A percentile compares a stretch with the other conserved stretches of the same genome.
Evolutionary conservation across 2,797 vertebrate genomes (phyloP).

Genomic region (Aythya fuligula): DNA sequence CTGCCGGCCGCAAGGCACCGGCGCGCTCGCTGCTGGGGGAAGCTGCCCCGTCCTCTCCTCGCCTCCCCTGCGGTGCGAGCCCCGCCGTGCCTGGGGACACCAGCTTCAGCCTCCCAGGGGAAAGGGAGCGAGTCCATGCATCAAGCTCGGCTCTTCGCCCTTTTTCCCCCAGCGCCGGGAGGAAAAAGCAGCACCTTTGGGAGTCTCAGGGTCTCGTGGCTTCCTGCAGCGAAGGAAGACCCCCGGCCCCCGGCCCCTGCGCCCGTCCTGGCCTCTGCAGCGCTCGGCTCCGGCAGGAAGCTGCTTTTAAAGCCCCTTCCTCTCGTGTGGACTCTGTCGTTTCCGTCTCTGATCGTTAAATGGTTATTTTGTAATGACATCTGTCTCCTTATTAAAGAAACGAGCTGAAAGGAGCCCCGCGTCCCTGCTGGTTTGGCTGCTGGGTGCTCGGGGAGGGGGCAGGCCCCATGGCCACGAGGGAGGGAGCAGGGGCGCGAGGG

Average conservation of each 20-base stretch:
- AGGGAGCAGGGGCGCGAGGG: background rate
- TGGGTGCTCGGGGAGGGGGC: background rate
- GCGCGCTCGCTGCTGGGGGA: accelerated
- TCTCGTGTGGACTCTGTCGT: constrained; percentile 73
- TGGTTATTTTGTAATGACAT: constrained; percentile 84
- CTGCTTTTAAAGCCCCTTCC: constrained; percentile 70
- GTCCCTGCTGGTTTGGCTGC: background rate
- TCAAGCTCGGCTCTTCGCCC: background rate
- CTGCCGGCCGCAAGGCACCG: background rate
- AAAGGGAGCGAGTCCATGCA: background rate
- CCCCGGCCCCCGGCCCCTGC: background rate
- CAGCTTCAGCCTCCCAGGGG: accelerated
- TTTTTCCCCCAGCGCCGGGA: background rate
- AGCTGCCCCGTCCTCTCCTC: background rate
- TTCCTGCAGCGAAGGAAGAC: background rate
- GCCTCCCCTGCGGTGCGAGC: background rate
- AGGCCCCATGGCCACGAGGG: background rate
- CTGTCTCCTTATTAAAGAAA: constrained; percentile 86
- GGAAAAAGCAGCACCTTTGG: background rate
- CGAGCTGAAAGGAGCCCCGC: constrained; percentile 70
- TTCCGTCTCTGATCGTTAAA: constrained; percentile 76
- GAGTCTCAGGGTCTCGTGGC: background rate
- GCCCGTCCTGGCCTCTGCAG: background rate
- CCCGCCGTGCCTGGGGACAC: background rate
- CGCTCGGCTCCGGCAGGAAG: constrained; percentile 27